Base-by-base conservation (phyloP, 2,888 invertebrate genomes). In the Chrysina gloriosa region DNA sequence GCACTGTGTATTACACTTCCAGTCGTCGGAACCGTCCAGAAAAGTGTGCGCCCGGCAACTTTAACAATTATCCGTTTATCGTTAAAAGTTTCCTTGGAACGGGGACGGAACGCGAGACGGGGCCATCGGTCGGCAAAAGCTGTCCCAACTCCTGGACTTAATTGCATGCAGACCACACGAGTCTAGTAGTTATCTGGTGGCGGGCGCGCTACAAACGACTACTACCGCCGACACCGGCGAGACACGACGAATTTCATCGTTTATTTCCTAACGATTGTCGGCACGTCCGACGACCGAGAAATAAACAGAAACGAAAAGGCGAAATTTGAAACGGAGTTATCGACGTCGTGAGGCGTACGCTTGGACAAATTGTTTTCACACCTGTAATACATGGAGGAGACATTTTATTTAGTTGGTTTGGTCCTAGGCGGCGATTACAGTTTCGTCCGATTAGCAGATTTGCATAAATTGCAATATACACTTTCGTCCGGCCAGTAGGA, bases 141-240 rank as follows among this genome's bases (percentile, higher is more conserved):
- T 42, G 16, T 14, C 14, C 14, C 7, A 42, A n/a, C n/a, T 14
- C 6, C 2, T 14, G 16, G 42, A 42, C 16, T 42, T 42, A 42
- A 42, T 42, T 42, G 42, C 42, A n/a, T 14, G 42, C 11, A 11
- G 16, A 42, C 42, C 42, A 42, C 42, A 42, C 14, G 42, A 42
- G 16, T n/a, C 42, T 42, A 42, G 42, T 42, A 11, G 14, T n/a
- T n/a, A n/a, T n/a, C n/a, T n/a, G n/a, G n/a, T n/a, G n/a, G n/a
- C 42, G 5, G 42, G 42, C 16, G 16, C 2, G 14, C 14, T 42
- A 42, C 31, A 31, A 31, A 31, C n/a, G n/a, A n/a, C n/a, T 29
- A 29, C 5, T 7, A 29, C 4, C 29, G 29, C 29, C 29, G 4
- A 5, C 29, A 14, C 14, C 11, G 16, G 5, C 11, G 1, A n/a